Conservation (phyloP, 2,888 invertebrate genomes). For the Diogma glabrata region DNA sequence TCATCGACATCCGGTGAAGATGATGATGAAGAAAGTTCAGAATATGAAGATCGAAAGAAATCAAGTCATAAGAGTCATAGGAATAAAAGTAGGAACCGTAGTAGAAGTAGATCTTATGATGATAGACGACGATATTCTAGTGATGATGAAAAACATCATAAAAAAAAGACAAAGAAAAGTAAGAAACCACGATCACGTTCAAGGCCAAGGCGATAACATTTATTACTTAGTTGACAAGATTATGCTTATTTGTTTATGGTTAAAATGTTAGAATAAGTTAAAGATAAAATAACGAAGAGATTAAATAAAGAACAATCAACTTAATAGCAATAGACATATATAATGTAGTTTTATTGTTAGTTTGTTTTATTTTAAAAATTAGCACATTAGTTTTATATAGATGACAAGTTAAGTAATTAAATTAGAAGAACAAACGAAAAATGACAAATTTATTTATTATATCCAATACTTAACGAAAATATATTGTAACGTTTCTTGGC, state of each 20-base stretch:
- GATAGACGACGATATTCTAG: conserved; percentile 21
- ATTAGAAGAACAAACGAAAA: no score
- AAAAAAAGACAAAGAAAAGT: conserved; percentile 34
- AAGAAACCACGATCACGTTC: conserved; percentile 32
- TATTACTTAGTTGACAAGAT: background rate
- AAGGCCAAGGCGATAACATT: conserved; percentile 12
- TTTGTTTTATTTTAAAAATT: no score
- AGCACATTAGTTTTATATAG: no score
- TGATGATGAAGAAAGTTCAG: background rate
- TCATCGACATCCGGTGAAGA: background rate
- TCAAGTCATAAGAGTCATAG: conserved; percentile 19
- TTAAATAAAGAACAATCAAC: no score
- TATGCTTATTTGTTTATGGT: background rate
- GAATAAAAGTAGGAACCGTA: conserved; percentile 20
- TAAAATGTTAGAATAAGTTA: no score
- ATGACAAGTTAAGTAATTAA: no score
- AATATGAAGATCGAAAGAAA: conserved; percentile 8
- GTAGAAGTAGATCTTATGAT: conserved; percentile 24
- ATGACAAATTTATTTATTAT: no score
- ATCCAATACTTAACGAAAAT: no score
- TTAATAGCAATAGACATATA: no score
- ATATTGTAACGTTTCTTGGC: no score
- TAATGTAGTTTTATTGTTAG: no score
- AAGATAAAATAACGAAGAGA: no score
- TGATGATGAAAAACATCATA: conserved; percentile 25